Conservation (phyloP, 2,797 vertebrate species). For the Pseudochirops cupreus region DNA sequence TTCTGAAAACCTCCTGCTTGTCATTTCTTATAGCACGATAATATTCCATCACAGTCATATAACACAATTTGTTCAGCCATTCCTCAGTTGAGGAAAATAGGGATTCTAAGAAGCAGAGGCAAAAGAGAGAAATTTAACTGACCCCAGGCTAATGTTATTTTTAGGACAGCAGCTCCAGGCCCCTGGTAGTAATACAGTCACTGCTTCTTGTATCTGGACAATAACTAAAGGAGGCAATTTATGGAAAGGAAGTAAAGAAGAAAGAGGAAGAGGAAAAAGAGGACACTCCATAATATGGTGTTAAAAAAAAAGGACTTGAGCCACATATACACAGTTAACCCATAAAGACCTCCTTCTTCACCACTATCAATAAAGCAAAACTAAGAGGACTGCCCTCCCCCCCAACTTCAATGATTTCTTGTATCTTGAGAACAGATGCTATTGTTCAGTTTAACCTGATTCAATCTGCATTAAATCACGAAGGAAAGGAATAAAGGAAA, state of each 20-base stretch:
- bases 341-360: not conserved
- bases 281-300: not conserved
- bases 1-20: not conserved
- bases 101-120: not conserved
- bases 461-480: not conserved
- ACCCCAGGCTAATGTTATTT: not conserved
- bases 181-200: not conserved
- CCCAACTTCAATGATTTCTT: not conserved
- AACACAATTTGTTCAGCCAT: not conserved
- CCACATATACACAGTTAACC: not conserved
- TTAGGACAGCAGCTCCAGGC: not conserved
- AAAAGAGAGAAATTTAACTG: not conserved
- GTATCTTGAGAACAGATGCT: not conserved
- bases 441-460: not conserved
- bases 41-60: not conserved
- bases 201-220: not conserved
- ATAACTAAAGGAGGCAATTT: not conserved
- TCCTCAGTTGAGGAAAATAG: not conserved
- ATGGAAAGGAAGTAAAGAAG: not conserved
- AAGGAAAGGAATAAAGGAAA: not conserved
- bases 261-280: not conserved
- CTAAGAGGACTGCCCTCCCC: not conserved
- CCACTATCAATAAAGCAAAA: not conserved
- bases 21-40: not conserved
- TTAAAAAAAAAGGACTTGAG: not conserved